Evolutionary conservation across 1,140 invertebrate genomes (phyloP), one percentile per base, ranked within the genome.

Genomic region (Neelides sp.): DNA sequence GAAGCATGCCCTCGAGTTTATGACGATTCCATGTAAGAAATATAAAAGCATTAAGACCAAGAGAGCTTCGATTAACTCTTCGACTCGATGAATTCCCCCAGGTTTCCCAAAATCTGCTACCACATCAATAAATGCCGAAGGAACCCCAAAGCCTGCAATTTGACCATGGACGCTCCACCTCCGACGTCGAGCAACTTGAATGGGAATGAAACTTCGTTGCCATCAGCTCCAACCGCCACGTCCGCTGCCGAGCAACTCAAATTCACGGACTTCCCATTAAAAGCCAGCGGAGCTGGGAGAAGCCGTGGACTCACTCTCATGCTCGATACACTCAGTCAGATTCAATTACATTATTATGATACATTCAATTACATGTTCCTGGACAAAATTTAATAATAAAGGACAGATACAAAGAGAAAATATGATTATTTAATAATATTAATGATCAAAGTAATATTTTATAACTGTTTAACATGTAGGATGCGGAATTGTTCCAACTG

Each of bases 221-320:
- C 8, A 36, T 10, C 15, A 46, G 22, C 22, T 41, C 1, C 17
- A 17, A 13, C 28, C 28, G n/a, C 7, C 28, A 32, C 28, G n/a
- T 8, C 32, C 32, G 20, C 7, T 8, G 15, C 7, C 5, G 15
- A 40, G 10, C 15, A n/a, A 13, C 34, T 27, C 7, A 44, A 32
- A 34, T 19, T 37, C 3, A 26, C 26, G 5, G 57, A 56, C 10
- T 52, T 42, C 28, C 58, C 58, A 22, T 40, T 60, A 10, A 54
- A 52, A 42, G 51, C 54, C 13, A 23, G 41, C 12, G 61, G 61
- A 10, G 55, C 58, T 27, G 61, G 61, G 39, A 48, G 58, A 48
- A 61, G 55, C 50, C 49, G 61, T 4, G 61, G 61, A 34, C 40
- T 62, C 1, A 61, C 50, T 7, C 17, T 62, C 2, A 62, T 62